Conservation (phyloP, 2,113 vertebrate species). For the Erpornis zantholeuca region DNA sequence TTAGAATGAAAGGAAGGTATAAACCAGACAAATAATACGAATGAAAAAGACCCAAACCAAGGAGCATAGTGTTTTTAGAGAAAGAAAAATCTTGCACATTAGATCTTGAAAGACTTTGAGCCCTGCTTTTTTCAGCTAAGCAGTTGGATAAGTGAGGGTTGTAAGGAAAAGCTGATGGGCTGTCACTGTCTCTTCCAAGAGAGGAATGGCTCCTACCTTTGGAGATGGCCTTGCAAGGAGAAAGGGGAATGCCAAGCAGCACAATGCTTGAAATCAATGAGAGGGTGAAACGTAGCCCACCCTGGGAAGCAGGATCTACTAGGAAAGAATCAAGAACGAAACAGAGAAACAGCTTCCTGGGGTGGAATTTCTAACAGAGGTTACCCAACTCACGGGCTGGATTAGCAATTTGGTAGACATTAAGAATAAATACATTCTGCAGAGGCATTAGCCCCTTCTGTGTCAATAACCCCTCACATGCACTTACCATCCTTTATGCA, state of each 20-base stretch:
- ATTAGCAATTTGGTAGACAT: neutral
- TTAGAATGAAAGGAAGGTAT: conserved; percentile 23
- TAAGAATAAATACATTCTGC: conserved; percentile 4
- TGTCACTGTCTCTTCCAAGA: neutral
- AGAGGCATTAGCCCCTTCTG: neutral
- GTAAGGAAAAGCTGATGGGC: neutral
- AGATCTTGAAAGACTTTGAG: neutral
- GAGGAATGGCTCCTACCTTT: neutral
- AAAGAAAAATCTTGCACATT: neutral
- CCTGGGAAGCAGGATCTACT: neutral
- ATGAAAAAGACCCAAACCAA: neutral
- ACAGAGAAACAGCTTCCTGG: neutral
- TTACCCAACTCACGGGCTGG: neutral
- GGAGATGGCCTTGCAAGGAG: neutral
- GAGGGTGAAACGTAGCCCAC: neutral
- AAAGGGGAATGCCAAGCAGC: neutral
- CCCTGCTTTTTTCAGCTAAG: neutral
- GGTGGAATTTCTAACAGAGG: neutral
- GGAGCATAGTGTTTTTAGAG: neutral
- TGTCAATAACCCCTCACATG: neutral
- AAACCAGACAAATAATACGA: conserved; percentile 13
- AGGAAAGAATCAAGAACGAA: neutral
- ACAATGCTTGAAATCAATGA: neutral
- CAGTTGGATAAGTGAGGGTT: neutral
- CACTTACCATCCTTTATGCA: neutral